phyloP scores from a whole-genome alignment of 1,140 invertebrate species.

The Drosophila triauraria region DNA sequence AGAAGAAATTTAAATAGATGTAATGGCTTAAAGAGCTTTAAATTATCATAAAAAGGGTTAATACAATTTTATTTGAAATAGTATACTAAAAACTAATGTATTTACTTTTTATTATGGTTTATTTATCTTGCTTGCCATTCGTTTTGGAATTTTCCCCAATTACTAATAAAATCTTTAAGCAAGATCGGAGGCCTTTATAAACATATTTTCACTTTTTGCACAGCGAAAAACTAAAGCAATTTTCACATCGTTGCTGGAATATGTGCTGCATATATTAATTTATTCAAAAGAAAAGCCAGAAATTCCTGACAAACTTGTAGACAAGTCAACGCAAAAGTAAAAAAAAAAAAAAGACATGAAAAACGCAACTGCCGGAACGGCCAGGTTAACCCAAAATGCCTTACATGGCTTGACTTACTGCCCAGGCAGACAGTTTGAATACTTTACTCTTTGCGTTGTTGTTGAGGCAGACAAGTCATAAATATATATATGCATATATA shows the following conservation, averaged over 20 bases:
- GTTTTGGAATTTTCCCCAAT: neutral
- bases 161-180: too few species aligned
- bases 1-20: neutral
- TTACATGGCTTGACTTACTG: conserved; percentile 47
- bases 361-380: conserved; percentile 55
- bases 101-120: too few species aligned
- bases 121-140: too few species aligned
- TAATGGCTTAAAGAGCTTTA: neutral
- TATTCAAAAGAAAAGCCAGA: conserved; percentile 73
- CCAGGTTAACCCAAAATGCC: conserved; percentile 47
- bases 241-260: conserved; percentile 44
- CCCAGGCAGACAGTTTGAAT: conserved; percentile 60
- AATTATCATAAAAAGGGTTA: neutral
- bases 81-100: neutral
- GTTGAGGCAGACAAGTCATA: conserved; percentile 58
- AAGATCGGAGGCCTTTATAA: conserved; percentile 13
- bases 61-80: neutral
- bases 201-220: conserved; percentile 60
- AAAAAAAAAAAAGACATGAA: conserved; percentile 15
- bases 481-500: conserved; percentile 42
- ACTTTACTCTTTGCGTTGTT: conserved; percentile 17
- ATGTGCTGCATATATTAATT: conserved; percentile 46
- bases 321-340: conserved; percentile 2
- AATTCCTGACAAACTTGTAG: conserved; percentile 79
- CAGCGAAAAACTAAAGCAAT: conserved; percentile 26